Conservation (phyloP, 2,888 invertebrate genomes). For the Caenorhabditis zanzibari region DNA sequence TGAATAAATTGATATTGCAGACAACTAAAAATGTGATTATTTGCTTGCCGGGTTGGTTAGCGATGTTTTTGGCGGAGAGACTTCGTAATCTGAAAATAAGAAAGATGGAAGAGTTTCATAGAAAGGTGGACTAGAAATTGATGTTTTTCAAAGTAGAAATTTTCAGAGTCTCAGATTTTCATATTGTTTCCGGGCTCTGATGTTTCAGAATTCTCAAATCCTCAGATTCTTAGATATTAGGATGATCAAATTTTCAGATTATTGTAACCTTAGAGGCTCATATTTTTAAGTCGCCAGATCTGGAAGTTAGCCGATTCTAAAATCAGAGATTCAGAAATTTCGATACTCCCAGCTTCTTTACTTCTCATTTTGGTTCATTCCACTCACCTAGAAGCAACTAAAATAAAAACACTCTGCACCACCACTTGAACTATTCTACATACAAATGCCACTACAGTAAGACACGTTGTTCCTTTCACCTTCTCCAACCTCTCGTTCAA, state of each 20-base stretch:
- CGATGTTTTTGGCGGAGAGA: constrained; percentile 49
- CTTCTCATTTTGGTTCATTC: too few species aligned
- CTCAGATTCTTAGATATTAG: too few species aligned
- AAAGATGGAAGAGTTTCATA: too few species aligned
- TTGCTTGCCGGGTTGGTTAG: constrained; percentile 79
- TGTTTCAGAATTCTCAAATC: too few species aligned
- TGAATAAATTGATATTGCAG: constrained; percentile 80
- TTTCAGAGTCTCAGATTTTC: too few species aligned
- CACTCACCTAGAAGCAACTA: constrained; percentile 72
- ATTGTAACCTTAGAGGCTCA: too few species aligned
- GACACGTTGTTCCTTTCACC: constrained; percentile 29
- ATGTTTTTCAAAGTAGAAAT: too few species aligned
- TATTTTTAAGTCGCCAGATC: too few species aligned
- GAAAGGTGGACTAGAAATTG: too few species aligned
- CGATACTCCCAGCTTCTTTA: neutral
- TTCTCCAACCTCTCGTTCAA: constrained; percentile 41
- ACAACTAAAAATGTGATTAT: constrained; percentile 81
- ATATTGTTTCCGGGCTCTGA: neutral
- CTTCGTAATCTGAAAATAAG: constrained; percentile 63
- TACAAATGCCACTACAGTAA: constrained; percentile 74
- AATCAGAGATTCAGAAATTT: neutral
- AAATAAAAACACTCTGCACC: constrained; percentile 80
- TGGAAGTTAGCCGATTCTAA: too few species aligned
- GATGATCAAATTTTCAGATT: too few species aligned
- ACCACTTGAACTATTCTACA: constrained; percentile 79